Evolutionary conservation across 2,797 vertebrate genomes (phyloP).

Genomic region (Crotalus adamanteus): DNA sequence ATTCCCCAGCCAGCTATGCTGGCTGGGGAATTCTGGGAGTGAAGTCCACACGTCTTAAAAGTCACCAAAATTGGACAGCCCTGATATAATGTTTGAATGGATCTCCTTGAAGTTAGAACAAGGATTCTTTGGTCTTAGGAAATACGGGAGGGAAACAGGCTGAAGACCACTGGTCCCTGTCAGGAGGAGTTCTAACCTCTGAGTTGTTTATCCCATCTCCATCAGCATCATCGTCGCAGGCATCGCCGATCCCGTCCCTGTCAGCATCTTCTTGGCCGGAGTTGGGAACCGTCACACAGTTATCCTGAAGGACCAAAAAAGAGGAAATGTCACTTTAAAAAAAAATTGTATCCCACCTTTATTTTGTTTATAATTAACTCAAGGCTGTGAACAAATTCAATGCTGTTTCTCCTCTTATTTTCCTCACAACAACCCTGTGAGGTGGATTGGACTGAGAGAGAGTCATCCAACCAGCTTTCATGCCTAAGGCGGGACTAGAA

Average conservation of each 20-base stretch:
- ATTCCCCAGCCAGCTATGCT: not conserved
- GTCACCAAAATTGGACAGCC: not conserved
- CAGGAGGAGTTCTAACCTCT: slow-evolving; percentile 70
- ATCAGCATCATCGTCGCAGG: slow-evolving; percentile 89
- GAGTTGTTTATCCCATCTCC: slow-evolving; percentile 84
- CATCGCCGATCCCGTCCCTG: slow-evolving; percentile 82
- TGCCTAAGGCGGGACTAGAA: not conserved
- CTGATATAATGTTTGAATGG: not conserved
- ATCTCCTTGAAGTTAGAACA: not conserved
- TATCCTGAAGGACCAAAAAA: slow-evolving; percentile 70
- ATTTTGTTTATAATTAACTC: not conserved
- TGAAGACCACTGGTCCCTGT: not conserved
- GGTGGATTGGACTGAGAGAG: not conserved
- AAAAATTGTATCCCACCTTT: not conserved
- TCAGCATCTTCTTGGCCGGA: slow-evolving; percentile 92
- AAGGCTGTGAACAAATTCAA: not conserved
- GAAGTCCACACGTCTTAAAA: not conserved
- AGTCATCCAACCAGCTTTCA: not conserved
- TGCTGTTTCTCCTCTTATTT: not conserved
- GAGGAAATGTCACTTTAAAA: not conserved
- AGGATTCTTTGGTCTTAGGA: not conserved
- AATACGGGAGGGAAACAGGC: not conserved
- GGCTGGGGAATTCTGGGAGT: not conserved
- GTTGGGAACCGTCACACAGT: slow-evolving; percentile 87
- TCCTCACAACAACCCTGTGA: not conserved